phyloP scores from a whole-genome alignment of 2,888 invertebrate genomes.

The Melolontha melolontha region DNA sequence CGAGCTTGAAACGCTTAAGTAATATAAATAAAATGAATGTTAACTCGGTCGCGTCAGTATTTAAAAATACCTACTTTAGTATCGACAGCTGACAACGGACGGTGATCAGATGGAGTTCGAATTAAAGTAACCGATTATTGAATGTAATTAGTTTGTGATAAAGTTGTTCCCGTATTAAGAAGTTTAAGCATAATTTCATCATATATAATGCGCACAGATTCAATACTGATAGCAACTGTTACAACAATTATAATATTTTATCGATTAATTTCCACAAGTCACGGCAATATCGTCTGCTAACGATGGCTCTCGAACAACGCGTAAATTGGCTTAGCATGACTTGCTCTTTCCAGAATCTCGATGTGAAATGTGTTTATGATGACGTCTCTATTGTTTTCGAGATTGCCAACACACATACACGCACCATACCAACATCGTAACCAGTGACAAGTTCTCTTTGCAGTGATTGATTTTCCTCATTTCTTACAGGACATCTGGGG shows the following conservation, averaged over 20 bases:
- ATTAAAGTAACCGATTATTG: slow-evolving; percentile 43
- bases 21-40: slow-evolving; percentile 27
- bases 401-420: slow-evolving; percentile 48
- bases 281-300: slow-evolving; percentile 65
- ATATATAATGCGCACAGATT: slow-evolving; percentile 45
- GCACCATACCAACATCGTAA: slow-evolving; percentile 15
- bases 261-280: slow-evolving; percentile 66
- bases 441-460: slow-evolving; percentile 48
- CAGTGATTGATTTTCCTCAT: slow-evolving; percentile 52
- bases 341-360: slow-evolving; percentile 63
- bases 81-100: slow-evolving; percentile 53
- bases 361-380: slow-evolving; percentile 65
- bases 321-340: slow-evolving; percentile 66
- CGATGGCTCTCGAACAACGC: slow-evolving; percentile 62
- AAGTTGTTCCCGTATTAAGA: slow-evolving; percentile 45
- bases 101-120: slow-evolving; percentile 40
- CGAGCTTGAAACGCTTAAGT: slow-evolving; percentile 13
- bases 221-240: slow-evolving; percentile 58
- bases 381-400: slow-evolving; percentile 64
- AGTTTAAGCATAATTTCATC: slow-evolving; percentile 44
- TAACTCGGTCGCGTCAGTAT: slow-evolving; percentile 39
- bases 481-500: slow-evolving; percentile 39
- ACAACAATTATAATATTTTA: slow-evolving; percentile 65
- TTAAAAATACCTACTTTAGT: slow-evolving; percentile 51
- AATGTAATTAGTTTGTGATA: slow-evolving; percentile 47